Base-by-base conservation (phyloP, 1,140 invertebrate genomes). In the Heliconius hermathena region DNA sequence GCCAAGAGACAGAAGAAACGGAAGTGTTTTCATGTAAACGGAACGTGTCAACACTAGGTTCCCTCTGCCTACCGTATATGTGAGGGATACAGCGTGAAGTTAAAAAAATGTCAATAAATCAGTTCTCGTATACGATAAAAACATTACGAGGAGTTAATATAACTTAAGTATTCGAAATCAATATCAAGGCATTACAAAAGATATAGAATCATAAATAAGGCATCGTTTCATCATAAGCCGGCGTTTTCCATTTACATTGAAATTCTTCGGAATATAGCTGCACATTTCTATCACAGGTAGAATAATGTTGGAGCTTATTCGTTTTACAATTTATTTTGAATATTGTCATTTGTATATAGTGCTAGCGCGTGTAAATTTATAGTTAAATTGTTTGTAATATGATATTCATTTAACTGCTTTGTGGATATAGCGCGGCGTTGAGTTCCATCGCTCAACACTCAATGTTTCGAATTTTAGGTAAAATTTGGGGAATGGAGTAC, bases 161-260 rank as follows among this genome's bases (percentile, higher is more conserved):
- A 52, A 60, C 54, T 66, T 11, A 66, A 66, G 26, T 66, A 66
- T 66, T 66, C 26, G 0, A 66, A 66, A 66, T 66, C 60, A 66
- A 66, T 66, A 66, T 66, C 3, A 5, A 1, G 26, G 22, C 60
- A 66, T 26, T 66, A 29, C 60, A 66, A 66, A 16, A 66, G 60
- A 66, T 66, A 57, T 22, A 66, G 60, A 66, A 13, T 66, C 60
- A 66, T 66, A 66, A 66, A 66, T 66, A 66, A 66, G n/a, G 22
- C 60, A 29, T 26, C 60, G 60, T 66, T 29, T 66, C 60, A 66
- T 66, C 60, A 66, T 66, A 29, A 66, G 26, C 60, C 26, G 26
- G 60, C 60, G 22, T 66, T 66, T 26, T 66, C 60, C 60, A 66
- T 66, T 66, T 66, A 66, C 60, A 66, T 66, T 66, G 57, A 66